Evolutionary conservation across 2,888 invertebrate species (phyloP), one percentile per base, ranked within the genome.

Genomic region (Brenthis daphne): DNA sequence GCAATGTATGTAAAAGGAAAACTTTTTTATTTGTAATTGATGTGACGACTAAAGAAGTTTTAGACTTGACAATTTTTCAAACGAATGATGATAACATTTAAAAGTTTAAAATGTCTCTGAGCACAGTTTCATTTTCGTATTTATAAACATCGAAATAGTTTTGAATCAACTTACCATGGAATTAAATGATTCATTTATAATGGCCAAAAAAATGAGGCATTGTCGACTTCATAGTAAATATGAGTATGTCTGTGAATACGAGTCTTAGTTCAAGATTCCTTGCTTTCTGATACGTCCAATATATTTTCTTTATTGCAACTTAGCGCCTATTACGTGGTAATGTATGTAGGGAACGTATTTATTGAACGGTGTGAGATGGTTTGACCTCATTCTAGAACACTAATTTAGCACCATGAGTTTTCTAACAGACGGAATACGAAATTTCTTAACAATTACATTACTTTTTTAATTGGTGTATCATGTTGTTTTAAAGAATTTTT

Each of bases 201-300:
- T 11, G 37, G 37, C 2, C 8, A 8, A 43, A 43, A 43, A 43
- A 37, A 43, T 11, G 1, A 43, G 37, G 37, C 8, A 43, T 11
- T 43, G 8, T 43, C 37, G 11, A 43, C 16, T 33, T 13, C n/a
- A 63, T 13, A 20, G 47, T 20, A 33, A 43, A 29, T 29, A 29
- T 5, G 29, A 29, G 29, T 29, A 29, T 29, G 29, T 29, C 58
- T 47, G 37, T 47, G 16, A 70, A 67, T 67, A 60, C 57, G 54
- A 61, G 48, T 58, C 20, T 56, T 67, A 24, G 57, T 58, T 55
- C 48, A 64, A 64, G 63, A 71, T 65, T 57, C 70, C 65, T 54
- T 73, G 66, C 69, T 73, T 68, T 73, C 56, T 55, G 51, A 71
- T 71, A 68, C 74, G 74, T 74, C 73, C 74, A 74, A 56, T 73